phyloP scores from a whole-genome alignment of 2,797 vertebrate genomes.

The Myoxocephalus aenaeus region DNA sequence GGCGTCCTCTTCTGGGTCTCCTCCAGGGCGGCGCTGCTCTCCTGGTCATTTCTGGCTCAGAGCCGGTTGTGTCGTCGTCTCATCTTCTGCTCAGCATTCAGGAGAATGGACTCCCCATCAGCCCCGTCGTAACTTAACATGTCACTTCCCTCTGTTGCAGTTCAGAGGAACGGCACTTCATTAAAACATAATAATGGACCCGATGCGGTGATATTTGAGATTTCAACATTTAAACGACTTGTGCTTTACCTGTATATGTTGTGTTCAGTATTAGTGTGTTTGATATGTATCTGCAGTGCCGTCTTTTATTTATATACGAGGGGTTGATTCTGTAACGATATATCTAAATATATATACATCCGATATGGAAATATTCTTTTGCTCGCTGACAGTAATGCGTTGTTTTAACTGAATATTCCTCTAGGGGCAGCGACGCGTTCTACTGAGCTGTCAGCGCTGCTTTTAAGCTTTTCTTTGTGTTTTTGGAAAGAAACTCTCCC shows the following conservation, averaged over 20 bases:
- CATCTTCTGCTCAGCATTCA: too few relatives aligned
- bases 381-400: conserved; percentile 17
- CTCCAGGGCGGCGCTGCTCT: too few relatives aligned
- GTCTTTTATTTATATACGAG: conserved; percentile 55
- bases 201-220: conserved; percentile 21
- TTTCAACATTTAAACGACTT: conserved; percentile 30
- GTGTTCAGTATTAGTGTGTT: conserved; percentile 65
- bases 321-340: conserved; percentile 35
- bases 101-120: too few relatives aligned
- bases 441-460: conserved; percentile 12
- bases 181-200: conserved; percentile 5
- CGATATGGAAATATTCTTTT: conserved; percentile 16
- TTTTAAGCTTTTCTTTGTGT: conserved; percentile 24
- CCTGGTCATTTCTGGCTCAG: too few relatives aligned
- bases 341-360: conserved; percentile 24
- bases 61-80: too few relatives aligned
- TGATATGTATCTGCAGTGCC: conserved; percentile 53
- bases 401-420: background rate
- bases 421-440: background rate
- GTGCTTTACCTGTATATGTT: conserved; percentile 72
- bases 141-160: too few relatives aligned
- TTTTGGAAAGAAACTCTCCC: conserved; percentile 38
- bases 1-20: too few relatives aligned
- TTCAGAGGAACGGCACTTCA: background rate
- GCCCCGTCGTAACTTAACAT: too few relatives aligned